Percentiles rank a stretch among this genome's conserved stretches.
Evolutionary conservation across 2,888 invertebrate species (phyloP).

Genomic region (Nomada ruficornis): DNA sequence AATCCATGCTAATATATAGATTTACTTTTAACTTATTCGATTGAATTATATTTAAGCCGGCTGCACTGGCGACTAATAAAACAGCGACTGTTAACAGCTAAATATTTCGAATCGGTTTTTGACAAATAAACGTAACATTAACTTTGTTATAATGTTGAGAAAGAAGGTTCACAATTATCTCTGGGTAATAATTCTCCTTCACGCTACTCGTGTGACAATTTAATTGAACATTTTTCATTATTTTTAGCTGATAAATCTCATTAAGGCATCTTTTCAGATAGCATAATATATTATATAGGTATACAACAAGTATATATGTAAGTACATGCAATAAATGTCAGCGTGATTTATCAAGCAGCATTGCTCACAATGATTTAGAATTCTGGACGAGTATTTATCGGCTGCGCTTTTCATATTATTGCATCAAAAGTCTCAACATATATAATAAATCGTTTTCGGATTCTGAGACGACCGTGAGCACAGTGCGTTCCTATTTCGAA

Average conservation of each 20-base stretch:
- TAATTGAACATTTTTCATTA: neutral
- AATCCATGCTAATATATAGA: too few relatives aligned
- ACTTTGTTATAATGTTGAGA: too few relatives aligned
- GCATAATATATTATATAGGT: too few relatives aligned
- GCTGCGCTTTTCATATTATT: neutral
- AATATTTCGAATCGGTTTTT: too few relatives aligned
- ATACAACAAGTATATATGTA: too few relatives aligned
- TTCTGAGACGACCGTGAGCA: neutral
- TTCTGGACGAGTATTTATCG: slow-evolving; percentile 7
- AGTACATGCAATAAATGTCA: slow-evolving; percentile 4
- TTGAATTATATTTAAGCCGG: too few relatives aligned
- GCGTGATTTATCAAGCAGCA: slow-evolving; percentile 10
- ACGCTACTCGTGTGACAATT: neutral
- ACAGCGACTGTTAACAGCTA: too few relatives aligned
- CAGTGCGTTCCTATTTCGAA: neutral
- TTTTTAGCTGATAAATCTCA: neutral
- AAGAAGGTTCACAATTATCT: too few relatives aligned
- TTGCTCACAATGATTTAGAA: slow-evolving; percentile 18
- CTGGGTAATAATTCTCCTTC: too few relatives aligned
- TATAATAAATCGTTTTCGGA: neutral
- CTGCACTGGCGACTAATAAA: too few relatives aligned
- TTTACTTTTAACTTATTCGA: too few relatives aligned
- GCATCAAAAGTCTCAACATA: neutral
- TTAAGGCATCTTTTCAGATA: neutral
- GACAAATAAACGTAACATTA: too few relatives aligned